A percentile compares a stretch with the other conserved stretches of the same genome.
Conservation (phyloP, 2,113 vertebrate species). For the Pachycephala philippinensis region DNA sequence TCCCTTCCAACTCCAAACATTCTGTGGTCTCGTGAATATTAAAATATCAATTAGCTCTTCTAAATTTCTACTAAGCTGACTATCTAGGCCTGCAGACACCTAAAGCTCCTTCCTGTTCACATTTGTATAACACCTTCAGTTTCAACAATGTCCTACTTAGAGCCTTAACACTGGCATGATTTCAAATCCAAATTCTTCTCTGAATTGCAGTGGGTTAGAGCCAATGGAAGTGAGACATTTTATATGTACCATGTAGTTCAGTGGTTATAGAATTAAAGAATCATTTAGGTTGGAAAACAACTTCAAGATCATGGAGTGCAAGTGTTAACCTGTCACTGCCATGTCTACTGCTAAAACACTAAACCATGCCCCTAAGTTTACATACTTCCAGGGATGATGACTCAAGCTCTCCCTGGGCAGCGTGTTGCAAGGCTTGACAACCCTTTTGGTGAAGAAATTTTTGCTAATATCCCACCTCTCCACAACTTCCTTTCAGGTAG, state of each 20-base stretch:
- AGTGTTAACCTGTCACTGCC: neutral
- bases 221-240: neutral
- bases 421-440: neutral
- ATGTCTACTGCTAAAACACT: neutral
- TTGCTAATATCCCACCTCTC: neutral
- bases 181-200: neutral
- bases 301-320: neutral
- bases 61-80: neutral
- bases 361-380: accelerated
- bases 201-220: neutral
- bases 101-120: neutral
- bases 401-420: neutral
- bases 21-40: neutral
- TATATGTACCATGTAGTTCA: neutral
- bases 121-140: neutral
- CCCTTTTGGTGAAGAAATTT: neutral
- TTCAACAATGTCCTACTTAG: neutral
- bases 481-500: neutral
- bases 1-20: neutral
- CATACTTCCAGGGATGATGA: neutral
- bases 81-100: neutral
- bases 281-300: neutral
- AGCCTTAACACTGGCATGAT: neutral
- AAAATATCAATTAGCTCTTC: neutral
- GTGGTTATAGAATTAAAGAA: neutral